These are phyloP conservation scores for Chironomus riparius DNA, from an alignment of 2,888 invertebrate species.

Conservation along the genomic window DNA sequence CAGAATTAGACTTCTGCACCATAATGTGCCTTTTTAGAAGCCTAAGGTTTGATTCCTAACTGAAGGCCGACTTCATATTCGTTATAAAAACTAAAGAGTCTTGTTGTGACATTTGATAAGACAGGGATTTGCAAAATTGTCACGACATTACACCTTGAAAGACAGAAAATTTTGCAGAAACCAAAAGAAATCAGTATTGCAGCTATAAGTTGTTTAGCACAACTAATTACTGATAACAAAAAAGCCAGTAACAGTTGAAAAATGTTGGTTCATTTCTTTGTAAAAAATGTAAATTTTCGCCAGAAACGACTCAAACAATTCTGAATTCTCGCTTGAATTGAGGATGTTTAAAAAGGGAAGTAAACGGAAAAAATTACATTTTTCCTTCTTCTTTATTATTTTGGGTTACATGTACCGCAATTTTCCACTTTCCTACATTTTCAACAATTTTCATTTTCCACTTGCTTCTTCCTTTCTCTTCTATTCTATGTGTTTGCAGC, in stretches of 20 bases:
- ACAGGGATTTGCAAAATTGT: too few relatives aligned
- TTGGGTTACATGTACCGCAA: neutral
- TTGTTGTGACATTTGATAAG: too few relatives aligned
- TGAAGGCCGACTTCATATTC: too few relatives aligned
- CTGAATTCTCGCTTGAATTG: neutral
- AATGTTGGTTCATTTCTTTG: neutral
- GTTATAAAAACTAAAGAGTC: too few relatives aligned
- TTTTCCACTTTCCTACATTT: neutral
- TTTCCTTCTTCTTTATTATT: neutral
- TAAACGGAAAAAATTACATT: neutral
- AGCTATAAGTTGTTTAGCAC: too few relatives aligned
- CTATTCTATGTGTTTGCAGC: neutral
- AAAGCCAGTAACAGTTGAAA: neutral
- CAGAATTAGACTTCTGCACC: too few relatives aligned
- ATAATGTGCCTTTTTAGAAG: too few relatives aligned
- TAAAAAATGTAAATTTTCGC: neutral
- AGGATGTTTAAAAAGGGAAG: neutral
- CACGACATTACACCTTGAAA: too few relatives aligned
- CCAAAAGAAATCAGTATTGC: too few relatives aligned
- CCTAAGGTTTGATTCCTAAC: too few relatives aligned
- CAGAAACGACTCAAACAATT: too few relatives aligned
- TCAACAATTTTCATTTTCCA: slow-evolving; percentile 28
- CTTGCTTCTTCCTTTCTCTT: slow-evolving; percentile 32
- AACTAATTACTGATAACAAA: neutral
- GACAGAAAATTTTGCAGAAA: too few relatives aligned